phyloP scores from a whole-genome alignment of 2,888 invertebrate species.

The Odontomyia ornata region DNA sequence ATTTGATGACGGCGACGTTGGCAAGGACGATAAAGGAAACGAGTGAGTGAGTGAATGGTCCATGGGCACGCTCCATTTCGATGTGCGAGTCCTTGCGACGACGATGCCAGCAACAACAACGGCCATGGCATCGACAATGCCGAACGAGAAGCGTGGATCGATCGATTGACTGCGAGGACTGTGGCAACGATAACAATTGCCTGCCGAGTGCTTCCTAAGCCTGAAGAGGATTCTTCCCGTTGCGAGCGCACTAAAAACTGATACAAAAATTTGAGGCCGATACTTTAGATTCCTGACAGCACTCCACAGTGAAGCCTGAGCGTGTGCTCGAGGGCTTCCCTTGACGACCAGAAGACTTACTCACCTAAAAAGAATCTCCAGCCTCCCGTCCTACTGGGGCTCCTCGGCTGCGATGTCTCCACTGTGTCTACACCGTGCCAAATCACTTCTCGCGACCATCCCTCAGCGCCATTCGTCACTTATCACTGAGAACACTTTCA shows the following conservation, averaged over 20 bases:
- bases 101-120: not conserved
- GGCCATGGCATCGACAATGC: not conserved
- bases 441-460: not conserved
- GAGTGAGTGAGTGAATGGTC: constrained; percentile 29
- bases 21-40: constrained; percentile 14
- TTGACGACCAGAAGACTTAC: not conserved
- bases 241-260: too few relatives aligned
- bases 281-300: too few relatives aligned
- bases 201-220: not conserved
- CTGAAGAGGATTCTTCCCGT: not conserved
- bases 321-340: too few relatives aligned
- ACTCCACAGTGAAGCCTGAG: too few relatives aligned
- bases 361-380: not conserved
- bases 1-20: not conserved
- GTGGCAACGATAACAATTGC: constrained; percentile 14
- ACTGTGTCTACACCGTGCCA: not conserved
- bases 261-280: too few relatives aligned
- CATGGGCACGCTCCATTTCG: constrained; percentile 21
- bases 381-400: not conserved
- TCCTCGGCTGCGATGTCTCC: not conserved
- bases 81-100: constrained; percentile 31
- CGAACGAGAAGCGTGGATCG: constrained; percentile 25
- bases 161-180: constrained; percentile 31
- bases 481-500: not conserved
- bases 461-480: not conserved